These are phyloP conservation scores for Tribolium madens DNA, from an alignment of 1,140 invertebrate genomes.

Conservation along the genomic window DNA sequence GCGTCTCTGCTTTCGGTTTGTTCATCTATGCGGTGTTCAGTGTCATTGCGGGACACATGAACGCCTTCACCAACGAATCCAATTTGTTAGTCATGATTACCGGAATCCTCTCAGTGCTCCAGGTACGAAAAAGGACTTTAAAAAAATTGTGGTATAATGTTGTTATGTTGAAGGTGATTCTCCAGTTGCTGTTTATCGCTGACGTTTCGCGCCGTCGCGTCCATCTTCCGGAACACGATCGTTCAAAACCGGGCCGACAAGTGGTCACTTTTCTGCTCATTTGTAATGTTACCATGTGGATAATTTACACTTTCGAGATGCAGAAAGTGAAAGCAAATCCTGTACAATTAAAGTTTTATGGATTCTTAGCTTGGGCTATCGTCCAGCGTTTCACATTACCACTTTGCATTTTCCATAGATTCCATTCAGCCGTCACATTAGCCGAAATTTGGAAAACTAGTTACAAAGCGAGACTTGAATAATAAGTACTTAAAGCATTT, in stretches of 20 bases:
- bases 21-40: constrained; percentile 94
- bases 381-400: constrained; percentile 94
- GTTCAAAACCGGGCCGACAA: constrained; percentile 93
- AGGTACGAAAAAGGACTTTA: no score
- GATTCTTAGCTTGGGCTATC: constrained; percentile 93
- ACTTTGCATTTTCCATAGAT: constrained; percentile 96
- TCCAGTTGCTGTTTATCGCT: constrained; percentile 95
- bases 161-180: constrained; percentile 77
- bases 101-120: constrained; percentile 85
- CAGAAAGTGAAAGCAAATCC: constrained; percentile 93
- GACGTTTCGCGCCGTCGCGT: constrained; percentile 92
- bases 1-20: constrained; percentile 91
- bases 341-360: constrained; percentile 93
- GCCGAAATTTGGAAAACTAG: constrained; percentile 99
- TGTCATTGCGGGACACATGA: constrained; percentile 88
- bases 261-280: constrained; percentile 95
- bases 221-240: constrained; percentile 90
- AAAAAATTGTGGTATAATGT: no score
- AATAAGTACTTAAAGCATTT: constrained; percentile 61
- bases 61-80: constrained; percentile 85
- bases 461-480: constrained; percentile 91
- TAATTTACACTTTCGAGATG: constrained; percentile 96
- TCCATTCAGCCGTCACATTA: constrained; percentile 96
- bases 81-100: constrained; percentile 92
- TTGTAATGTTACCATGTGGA: constrained; percentile 95